These are phyloP conservation scores for Lasioglossum figueresi DNA, from an alignment of 2,888 invertebrate species.

Conservation along the genomic window DNA sequence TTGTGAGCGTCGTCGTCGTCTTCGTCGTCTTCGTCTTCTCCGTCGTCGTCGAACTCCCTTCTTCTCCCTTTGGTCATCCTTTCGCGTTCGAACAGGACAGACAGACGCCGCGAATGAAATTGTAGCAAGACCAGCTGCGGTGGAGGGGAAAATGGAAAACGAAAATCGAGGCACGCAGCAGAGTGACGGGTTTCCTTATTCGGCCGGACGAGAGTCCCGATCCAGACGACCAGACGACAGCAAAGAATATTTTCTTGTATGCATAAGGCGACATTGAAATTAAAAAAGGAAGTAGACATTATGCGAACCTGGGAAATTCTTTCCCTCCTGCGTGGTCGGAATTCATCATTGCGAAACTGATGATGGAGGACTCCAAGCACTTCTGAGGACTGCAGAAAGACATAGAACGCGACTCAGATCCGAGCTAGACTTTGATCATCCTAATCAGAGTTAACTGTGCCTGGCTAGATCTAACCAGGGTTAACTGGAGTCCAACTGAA, in stretches of 20 bases:
- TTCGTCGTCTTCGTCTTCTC: neutral
- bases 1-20: conserved; percentile 27
- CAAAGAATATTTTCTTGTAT: conserved; percentile 10
- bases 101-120: conserved; percentile 33
- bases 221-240: conserved; percentile 31
- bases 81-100: conserved; percentile 12
- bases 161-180: conserved; percentile 18
- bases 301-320: neutral
- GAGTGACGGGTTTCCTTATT: conserved; percentile 53
- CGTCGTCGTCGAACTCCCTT: conserved; percentile 22
- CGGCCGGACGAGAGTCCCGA: conserved; percentile 48
- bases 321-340: neutral
- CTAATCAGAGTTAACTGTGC: too few species aligned
- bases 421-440: too few species aligned
- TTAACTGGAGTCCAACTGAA: too few species aligned
- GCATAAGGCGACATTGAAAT: neutral
- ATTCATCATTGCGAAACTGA: neutral
- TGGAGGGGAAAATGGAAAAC: conserved; percentile 42
- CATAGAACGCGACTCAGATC: too few species aligned
- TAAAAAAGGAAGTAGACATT: neutral
- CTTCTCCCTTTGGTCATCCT: conserved; percentile 33
- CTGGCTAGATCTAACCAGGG: too few species aligned
- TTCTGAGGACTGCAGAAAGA: too few species aligned
- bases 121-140: neutral
- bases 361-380: too few species aligned